Conservation (phyloP, 2,888 invertebrate species). For the Lepidocyrtinus sp. region DNA sequence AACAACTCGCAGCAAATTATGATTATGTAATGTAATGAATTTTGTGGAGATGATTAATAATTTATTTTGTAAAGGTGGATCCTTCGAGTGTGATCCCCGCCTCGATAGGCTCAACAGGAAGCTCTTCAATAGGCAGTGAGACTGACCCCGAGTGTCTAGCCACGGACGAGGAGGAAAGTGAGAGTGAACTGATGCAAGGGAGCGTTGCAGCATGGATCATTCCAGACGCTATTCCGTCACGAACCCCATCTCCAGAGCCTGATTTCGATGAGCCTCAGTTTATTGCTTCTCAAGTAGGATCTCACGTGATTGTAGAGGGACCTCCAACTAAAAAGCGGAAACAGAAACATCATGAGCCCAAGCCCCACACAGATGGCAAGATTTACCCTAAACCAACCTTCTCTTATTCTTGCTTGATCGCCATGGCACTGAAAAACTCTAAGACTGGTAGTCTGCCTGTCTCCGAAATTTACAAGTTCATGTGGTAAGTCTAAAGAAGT, state of each 20-base stretch:
- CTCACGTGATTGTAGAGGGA: constrained; percentile 61
- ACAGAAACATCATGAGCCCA: constrained; percentile 69
- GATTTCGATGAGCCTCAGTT: constrained; percentile 69
- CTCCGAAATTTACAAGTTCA: constrained; percentile 98
- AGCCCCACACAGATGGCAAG: constrained; percentile 73
- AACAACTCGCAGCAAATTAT: too few species aligned
- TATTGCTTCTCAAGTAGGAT: constrained; percentile 53
- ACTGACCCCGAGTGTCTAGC: constrained; percentile 68
- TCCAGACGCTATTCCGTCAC: constrained; percentile 56
- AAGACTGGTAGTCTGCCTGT: constrained; percentile 95
- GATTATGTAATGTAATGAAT: too few species aligned
- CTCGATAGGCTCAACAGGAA: constrained; percentile 64
- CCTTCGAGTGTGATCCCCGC: constrained; percentile 69
- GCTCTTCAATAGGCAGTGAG: constrained; percentile 68
- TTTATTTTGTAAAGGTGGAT: constrained; percentile 67
- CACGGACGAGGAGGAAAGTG: constrained; percentile 68
- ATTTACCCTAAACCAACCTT: constrained; percentile 96
- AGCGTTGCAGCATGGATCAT: constrained; percentile 68
- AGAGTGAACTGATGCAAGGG: constrained; percentile 62
- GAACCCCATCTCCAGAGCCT: constrained; percentile 68
- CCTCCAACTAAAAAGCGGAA: constrained; percentile 69
- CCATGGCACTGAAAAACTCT: constrained; percentile 97
- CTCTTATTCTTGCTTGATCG: constrained; percentile 98
- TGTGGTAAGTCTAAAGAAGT: constrained; percentile 88
- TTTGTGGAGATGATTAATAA: too few species aligned